Evolutionary conservation across 2,888 invertebrate genomes (phyloP), one percentile per base, ranked within the genome.

Genomic region (Scotopteryx bipunctaria): DNA sequence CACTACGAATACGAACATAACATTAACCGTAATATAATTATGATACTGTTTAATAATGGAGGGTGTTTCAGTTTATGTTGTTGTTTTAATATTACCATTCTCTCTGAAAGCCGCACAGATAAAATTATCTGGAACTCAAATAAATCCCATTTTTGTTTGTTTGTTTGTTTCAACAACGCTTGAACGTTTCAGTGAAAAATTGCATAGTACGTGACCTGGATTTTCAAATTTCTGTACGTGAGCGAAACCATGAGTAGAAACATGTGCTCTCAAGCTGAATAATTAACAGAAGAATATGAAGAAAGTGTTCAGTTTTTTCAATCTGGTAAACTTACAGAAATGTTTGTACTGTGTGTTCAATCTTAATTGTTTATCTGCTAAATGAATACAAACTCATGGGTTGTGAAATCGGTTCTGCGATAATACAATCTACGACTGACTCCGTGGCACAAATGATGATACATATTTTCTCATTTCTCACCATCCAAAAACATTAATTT

Each of bases 1-100:
- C 75, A 72, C 68, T 67, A 67, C 60, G 41, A 58, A 55, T 63
- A 64, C 64, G 59, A 66, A 57, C 49, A 59, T 66, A 65, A 64
- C 52, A 44, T 23, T 32, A 29, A 27, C n/a, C 25, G 40, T 17
- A 45, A 35, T 49, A 50, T 45, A 15, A 19, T 31, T 31, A 31
- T 31, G 15, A 36, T 29, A 36, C 25, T 45, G 36, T 29, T 13
- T 45, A 19, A 14, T 21, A 29, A 37, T 23, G 23, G 4, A 6
- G 15, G 13, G 9, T 42, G 15, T 42, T 32, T 32, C 8, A 29
- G 16, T 27, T 27, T 27, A 17, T 29, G 3, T n/a, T n/a, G n/a
- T n/a, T 27, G 27, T 27, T 11, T 27, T 27, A 11, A 11, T 11
- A 27, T 27, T n/a, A n/a, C n/a, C n/a, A 27, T 27, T 1, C 27